Conservation (phyloP, 1,140 invertebrate species). For the Lerema accius region DNA sequence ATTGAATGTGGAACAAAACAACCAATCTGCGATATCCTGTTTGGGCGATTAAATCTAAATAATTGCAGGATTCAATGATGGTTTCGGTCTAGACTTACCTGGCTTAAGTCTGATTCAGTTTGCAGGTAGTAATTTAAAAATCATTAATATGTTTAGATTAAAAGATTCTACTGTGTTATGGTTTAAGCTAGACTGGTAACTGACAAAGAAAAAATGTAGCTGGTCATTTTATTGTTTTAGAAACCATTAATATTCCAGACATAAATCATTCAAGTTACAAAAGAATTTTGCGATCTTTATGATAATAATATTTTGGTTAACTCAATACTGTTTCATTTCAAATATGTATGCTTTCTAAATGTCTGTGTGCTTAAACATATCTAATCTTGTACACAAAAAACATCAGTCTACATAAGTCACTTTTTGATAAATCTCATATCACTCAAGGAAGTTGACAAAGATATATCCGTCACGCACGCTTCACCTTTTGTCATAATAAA, state of each 20-base stretch:
- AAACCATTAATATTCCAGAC: background rate
- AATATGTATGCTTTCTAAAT: constrained; percentile 5
- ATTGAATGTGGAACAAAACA: constrained; percentile 40
- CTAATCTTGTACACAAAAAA: constrained; percentile 1
- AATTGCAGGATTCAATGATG: constrained; percentile 51
- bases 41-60: constrained; percentile 63
- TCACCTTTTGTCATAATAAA: constrained; percentile 26
- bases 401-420: background rate
- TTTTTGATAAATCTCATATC: constrained; percentile 3
- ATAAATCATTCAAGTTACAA: no score
- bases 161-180: constrained; percentile 1
- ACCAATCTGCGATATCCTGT: constrained; percentile 63
- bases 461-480: constrained; percentile 27
- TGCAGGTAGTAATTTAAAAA: constrained; percentile 35
- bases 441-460: constrained; percentile 4
- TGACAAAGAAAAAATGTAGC: background rate
- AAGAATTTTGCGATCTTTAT: no score
- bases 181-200: background rate
- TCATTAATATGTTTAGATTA: constrained; percentile 15
- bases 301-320: no score
- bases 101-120: constrained; percentile 23
- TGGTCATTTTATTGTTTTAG: background rate
- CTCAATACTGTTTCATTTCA: no score
- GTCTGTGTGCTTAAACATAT: background rate
- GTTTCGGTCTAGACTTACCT: constrained; percentile 47